These are phyloP conservation scores for Rhabdomys dilectus DNA, from an alignment of 2,113 vertebrate genomes.

Conservation along the genomic window DNA sequence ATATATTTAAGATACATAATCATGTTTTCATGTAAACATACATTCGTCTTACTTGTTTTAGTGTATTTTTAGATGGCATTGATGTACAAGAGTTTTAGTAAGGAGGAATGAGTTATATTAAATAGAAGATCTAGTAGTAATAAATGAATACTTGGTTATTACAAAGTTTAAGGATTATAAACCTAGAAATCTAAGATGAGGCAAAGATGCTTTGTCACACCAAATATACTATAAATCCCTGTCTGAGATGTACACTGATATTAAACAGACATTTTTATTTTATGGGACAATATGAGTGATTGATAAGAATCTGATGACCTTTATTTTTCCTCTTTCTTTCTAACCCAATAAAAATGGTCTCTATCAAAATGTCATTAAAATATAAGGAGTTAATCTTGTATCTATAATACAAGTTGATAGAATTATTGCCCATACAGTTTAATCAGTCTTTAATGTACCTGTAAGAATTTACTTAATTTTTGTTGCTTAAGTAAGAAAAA, in stretches of 20 bases:
- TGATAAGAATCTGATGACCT: conserved; percentile 85
- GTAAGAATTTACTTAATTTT: conserved; percentile 58
- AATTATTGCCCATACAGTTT: conserved; percentile 79
- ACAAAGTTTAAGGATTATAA: conserved; percentile 77
- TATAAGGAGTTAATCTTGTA: conserved; percentile 85
- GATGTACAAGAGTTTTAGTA: not conserved
- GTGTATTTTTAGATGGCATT: not conserved
- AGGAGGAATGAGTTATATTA: not conserved
- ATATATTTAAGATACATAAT: not conserved
- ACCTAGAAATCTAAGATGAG: conserved; percentile 68
- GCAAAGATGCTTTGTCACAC: conserved; percentile 74
- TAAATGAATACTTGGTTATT: conserved; percentile 74
- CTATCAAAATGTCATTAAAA: conserved; percentile 85
- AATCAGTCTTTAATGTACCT: conserved; percentile 7
- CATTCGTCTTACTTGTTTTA: not conserved
- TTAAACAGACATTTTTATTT: conserved; percentile 89
- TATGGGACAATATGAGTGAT: conserved; percentile 84
- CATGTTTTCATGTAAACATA: not conserved
- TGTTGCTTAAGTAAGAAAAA: not conserved
- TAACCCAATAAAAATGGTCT: conserved; percentile 83
- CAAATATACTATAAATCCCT: conserved; percentile 78
- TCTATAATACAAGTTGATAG: conserved; percentile 81
- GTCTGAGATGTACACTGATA: conserved; percentile 85
- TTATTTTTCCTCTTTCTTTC: conserved; percentile 81
- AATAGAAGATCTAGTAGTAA: conserved; percentile 65